Evolutionary conservation across 2,888 invertebrate species (phyloP), one percentile per base, ranked within the genome.

Genomic region (Alloscopus bannaensis): DNA sequence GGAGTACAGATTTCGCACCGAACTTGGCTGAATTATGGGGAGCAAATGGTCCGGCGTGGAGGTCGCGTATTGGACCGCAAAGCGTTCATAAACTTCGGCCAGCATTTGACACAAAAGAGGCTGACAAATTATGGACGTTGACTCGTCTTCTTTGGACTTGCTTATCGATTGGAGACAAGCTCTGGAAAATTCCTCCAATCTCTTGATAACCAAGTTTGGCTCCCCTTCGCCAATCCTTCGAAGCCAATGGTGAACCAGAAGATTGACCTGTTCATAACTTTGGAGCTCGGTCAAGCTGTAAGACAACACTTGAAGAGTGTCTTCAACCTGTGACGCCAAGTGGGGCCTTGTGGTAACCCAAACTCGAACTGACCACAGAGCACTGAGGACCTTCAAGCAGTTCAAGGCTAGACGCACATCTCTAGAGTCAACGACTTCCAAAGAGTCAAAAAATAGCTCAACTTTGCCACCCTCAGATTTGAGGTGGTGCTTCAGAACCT

Each of bases 201-300:
- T 99, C 88, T 95, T 95, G 3, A 88, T 97, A 24, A 88, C 95
- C 3, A 99, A 99, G 99, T 94, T 98, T 84, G 88, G 93, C 2
- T 97, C 99, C 13, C 91, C n/a, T n/a, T n/a, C n/a, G n/a, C n/a
- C n/a, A n/a, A n/a, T n/a, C n/a, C n/a, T n/a, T n/a, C n/a, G 99
- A 75, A 90, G 97, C 68, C 68, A 68, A 8, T n/a, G 36, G 3
- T 6, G 8, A 1, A 26, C 24, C 20, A 68, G 36, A 52, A 68
- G 52, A 2, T 20, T 31, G 1, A 31, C n/a, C 22, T 68, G 68
- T 16, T 68, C 36, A 13, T 29, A 3, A 16, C 31, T n/a, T 13
- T 6, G 2, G 18, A 68, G 52, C 8, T 31, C 26, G 3, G 20
- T 18, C 22, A 68, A 52, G 2, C 36, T 36, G 20, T 20, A 68